Conservation (phyloP, 2,113 vertebrate genomes). For the Urocitellus parryii region DNA sequence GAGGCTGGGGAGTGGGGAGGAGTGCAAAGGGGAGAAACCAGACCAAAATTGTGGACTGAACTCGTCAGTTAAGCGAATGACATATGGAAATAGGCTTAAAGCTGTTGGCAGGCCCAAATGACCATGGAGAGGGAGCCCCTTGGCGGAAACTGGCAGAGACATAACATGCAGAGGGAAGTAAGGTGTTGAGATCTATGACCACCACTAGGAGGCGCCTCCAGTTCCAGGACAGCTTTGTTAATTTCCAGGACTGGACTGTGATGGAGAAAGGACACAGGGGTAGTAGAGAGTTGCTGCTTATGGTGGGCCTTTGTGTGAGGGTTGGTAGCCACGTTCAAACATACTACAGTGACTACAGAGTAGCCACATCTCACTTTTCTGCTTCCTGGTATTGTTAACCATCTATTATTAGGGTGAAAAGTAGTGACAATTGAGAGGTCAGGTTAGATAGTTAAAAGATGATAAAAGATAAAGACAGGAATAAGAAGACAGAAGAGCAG, state of each 20-base stretch:
- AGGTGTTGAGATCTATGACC: not conserved
- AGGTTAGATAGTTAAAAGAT: not conserved
- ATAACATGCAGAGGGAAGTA: too few species aligned
- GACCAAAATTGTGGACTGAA: not conserved
- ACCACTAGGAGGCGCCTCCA: conserved; percentile 23
- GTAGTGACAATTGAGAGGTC: not conserved
- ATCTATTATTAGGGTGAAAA: not conserved
- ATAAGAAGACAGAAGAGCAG: not conserved
- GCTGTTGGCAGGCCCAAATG: rapidly evolving
- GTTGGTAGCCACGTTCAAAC: not conserved
- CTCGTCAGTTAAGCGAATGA: not conserved
- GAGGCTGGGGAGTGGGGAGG: too few species aligned
- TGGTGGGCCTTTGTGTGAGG: not conserved
- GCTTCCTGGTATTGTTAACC: conserved; percentile 7
- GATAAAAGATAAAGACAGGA: not conserved
- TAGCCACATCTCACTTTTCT: not conserved
- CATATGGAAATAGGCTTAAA: not conserved
- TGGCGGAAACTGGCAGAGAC: not conserved
- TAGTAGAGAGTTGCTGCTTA: not conserved
- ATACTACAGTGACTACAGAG: not conserved
- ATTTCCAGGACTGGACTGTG: not conserved
- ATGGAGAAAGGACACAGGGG: not conserved
- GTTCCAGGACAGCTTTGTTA: conserved; percentile 24
- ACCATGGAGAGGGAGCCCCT: not conserved
- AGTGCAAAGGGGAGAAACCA: not conserved